Evolutionary conservation across 2,113 vertebrate species (phyloP), one percentile per base, ranked within the genome.

Genomic region (Galeopterus variegatus): DNA sequence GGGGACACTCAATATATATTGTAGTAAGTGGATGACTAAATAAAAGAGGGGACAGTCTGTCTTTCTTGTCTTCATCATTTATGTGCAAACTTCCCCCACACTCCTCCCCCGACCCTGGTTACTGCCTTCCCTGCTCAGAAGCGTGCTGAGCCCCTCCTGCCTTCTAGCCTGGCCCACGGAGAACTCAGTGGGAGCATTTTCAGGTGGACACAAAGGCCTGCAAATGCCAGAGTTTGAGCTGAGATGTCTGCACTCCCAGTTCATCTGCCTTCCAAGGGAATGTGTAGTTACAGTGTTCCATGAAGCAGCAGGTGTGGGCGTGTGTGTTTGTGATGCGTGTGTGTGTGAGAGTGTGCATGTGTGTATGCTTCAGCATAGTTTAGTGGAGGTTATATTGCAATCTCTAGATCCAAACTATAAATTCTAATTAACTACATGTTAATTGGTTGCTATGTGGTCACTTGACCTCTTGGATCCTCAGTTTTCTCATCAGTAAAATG

Each of bases 71-170:
- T 23, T 31, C 36, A 18, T 65, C 9, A 3, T 26, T 36, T 21
- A 17, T 2, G 1, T 2, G 1, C 18, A 48, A 19, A 28, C 45
- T 56, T 18, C 62, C 31, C 10, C 6, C 1, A 18, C 4, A 21
- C 36, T 2, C 12, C n/a, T 9, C 17, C 41, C 33, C 15, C 45
- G 12, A 28, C 9, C 36, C 33, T 5, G 12, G 31, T 23, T 36
- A 4, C 14, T 14, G 17, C 19, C 14, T 56, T 87, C 41, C 24
- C 69, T 77, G 31, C 17, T 64, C 23, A 36, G 28, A 54, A 33
- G n/a, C 6, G 10, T 9, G 31, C 58, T 6, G 3, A 52, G n/a
- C 5, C 33, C 15, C 52, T 36, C 19, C 8, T 21, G 54, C 15
- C 36, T 48, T 81, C 28, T 56, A 17, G 2, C 15, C n/a, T 17